phyloP scores from a whole-genome alignment of 2,797 vertebrate genomes.

The Sebastes melanostomus region DNA sequence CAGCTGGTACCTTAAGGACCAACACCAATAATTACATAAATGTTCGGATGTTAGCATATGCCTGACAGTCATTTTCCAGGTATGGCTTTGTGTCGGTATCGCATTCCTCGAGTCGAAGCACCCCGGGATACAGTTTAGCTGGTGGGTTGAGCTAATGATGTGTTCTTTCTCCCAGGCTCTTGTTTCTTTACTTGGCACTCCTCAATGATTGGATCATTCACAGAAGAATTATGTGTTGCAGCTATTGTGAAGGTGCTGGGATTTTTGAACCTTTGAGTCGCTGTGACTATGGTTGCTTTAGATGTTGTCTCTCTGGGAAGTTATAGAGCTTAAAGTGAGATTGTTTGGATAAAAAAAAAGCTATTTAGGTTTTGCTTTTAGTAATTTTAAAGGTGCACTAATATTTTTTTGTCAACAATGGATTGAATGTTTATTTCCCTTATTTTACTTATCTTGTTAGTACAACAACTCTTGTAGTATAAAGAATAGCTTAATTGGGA shows the following conservation, averaged over 20 bases:
- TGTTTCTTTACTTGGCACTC: conserved; percentile 33
- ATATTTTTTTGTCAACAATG: background rate
- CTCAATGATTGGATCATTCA: conserved; percentile 27
- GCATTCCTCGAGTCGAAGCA: conserved; percentile 37
- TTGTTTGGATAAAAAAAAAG: background rate
- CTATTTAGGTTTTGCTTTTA: background rate
- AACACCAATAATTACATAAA: conserved; percentile 72
- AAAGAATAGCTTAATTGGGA: background rate
- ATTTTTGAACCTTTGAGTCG: background rate
- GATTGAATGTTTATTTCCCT: background rate
- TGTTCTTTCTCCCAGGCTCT: conserved; percentile 40
- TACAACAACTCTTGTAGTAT: background rate
- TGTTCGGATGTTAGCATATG: conserved; percentile 54
- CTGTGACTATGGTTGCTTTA: background rate
- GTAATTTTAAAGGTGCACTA: background rate
- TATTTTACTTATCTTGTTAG: background rate
- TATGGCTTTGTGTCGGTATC: conserved; percentile 45
- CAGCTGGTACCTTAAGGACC: conserved; percentile 62
- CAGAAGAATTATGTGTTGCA: conserved; percentile 19
- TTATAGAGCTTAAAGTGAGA: background rate
- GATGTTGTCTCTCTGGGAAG: background rate
- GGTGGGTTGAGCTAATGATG: conserved; percentile 45
- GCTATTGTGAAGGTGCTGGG: conserved; percentile 15
- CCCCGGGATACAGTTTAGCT: conserved; percentile 34
- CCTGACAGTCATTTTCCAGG: conserved; percentile 58